Percentiles rank a stretch among this genome's conserved stretches.
Conservation (phyloP, 2,113 vertebrate genomes). For the Gallinago media region DNA sequence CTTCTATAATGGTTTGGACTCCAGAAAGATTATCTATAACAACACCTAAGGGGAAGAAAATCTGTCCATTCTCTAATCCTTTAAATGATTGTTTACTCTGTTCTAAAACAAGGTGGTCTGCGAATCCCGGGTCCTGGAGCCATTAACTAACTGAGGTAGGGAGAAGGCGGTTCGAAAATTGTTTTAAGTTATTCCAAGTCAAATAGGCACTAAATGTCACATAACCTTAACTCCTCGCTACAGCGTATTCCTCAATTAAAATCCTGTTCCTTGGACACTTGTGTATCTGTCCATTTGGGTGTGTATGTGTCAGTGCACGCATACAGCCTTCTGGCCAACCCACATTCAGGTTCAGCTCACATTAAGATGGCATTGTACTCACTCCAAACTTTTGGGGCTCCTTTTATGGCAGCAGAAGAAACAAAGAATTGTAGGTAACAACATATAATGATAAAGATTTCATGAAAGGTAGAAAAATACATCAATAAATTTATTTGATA, state of each 20-base stretch:
- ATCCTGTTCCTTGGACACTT: neutral
- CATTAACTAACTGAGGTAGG: neutral
- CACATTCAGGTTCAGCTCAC: neutral
- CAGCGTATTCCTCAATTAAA: neutral
- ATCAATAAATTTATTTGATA: neutral
- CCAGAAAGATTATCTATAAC: neutral
- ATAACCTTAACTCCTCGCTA: neutral
- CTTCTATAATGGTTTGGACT: neutral
- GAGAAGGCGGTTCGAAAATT: neutral
- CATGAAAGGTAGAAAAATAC: neutral
- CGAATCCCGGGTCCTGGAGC: neutral
- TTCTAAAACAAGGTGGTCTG: neutral
- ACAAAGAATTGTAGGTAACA: neutral
- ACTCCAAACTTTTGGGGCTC: neutral
- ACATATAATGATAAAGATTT: neutral
- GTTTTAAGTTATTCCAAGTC: neutral
- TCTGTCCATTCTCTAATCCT: neutral
- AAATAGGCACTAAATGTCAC: neutral
- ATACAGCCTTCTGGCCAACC: neutral
- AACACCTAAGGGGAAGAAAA: neutral
- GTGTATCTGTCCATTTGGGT: neutral
- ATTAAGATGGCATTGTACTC: neutral
- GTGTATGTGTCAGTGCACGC: too few species aligned
- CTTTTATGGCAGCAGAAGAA: neutral
- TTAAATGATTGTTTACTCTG: neutral